phyloP scores from a whole-genome alignment of 2,113 vertebrate species.

The Phasianus colchicus region DNA sequence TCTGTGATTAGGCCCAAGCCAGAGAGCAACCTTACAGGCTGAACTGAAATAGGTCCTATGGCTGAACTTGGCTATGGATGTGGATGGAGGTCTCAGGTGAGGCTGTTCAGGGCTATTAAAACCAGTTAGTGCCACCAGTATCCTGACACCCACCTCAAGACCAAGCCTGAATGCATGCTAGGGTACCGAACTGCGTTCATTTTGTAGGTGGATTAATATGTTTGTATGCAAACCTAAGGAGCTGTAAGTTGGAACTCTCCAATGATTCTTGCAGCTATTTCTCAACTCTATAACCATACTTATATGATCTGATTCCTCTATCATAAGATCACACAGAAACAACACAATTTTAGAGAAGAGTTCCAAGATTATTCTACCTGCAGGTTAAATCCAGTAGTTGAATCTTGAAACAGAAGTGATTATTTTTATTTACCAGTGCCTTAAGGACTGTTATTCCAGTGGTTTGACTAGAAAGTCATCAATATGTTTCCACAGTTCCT shows the following conservation, averaged over 20 bases:
- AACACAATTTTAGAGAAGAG: not conserved
- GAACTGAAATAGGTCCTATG: not conserved
- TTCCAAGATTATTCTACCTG: not conserved
- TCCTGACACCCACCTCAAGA: not conserved
- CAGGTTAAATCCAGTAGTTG: not conserved
- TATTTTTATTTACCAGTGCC: accelerated
- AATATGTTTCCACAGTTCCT: not conserved
- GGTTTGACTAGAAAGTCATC: not conserved
- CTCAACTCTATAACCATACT: not conserved
- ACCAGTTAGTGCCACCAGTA: not conserved
- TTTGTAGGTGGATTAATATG: not conserved
- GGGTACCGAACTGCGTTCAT: not conserved
- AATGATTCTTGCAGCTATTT: not conserved
- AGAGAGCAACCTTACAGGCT: accelerated
- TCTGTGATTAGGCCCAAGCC: accelerated
- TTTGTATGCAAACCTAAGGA: accelerated
- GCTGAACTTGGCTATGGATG: not conserved
- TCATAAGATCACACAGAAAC: accelerated
- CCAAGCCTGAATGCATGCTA: not conserved
- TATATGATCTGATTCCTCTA: not conserved
- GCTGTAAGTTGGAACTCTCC: not conserved
- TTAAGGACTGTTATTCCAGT: not conserved
- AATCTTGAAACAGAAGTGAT: accelerated
- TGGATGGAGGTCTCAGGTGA: not conserved
- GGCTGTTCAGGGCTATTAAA: not conserved